phyloP scores from a whole-genome alignment of 2,888 invertebrate genomes.

The Sminthurinus aureus region DNA sequence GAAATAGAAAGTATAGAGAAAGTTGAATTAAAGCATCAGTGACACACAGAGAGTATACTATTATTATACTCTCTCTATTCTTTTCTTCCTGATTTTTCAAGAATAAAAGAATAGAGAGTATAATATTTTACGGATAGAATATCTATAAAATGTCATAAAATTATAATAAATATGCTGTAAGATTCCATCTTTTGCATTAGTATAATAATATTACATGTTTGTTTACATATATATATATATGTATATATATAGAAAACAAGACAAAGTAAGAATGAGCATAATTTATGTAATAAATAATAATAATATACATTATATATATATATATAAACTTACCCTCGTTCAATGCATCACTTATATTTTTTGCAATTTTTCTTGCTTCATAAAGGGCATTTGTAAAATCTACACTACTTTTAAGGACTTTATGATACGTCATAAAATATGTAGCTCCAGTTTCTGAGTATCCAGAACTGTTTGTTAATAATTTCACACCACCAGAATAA shows the following conservation, averaged over 20 bases:
- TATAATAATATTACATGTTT: too few species aligned
- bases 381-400: constrained; percentile 86
- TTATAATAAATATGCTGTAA: too few species aligned
- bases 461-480: constrained; percentile 9
- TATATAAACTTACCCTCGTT: constrained; percentile 64
- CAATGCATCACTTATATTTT: constrained; percentile 77
- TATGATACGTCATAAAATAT: constrained; percentile 92
- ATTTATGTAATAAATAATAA: too few species aligned
- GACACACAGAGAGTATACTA: too few species aligned
- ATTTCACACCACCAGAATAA: constrained; percentile 70
- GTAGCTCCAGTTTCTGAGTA: constrained; percentile 70
- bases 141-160: too few species aligned
- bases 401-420: constrained; percentile 76
- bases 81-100: too few species aligned
- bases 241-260: background rate
- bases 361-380: constrained; percentile 77
- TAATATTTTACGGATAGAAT: too few species aligned
- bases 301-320: too few species aligned
- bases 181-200: too few species aligned
- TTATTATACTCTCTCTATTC: too few species aligned
- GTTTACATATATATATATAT: background rate
- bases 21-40: background rate
- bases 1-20: background rate
- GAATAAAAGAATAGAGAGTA: too few species aligned
- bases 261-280: too few species aligned